Percentiles rank a stretch among this genome's conserved stretches.
phyloP scores from a whole-genome alignment of 2,797 vertebrate genomes.

The Scyliorhinus canicula region DNA sequence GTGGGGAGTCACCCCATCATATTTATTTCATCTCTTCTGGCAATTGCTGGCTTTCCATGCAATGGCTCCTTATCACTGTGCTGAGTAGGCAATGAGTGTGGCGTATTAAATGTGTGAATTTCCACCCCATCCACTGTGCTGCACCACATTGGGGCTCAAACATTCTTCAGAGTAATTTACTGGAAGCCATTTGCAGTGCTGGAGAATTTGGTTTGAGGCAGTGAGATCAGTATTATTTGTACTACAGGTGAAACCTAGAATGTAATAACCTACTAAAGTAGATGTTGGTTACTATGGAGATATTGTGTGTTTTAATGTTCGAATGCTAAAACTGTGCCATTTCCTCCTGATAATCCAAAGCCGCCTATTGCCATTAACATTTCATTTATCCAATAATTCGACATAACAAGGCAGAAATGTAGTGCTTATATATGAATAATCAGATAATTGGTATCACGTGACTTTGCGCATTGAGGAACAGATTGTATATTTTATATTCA shows the following conservation, averaged over 20 bases:
- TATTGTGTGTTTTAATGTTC: background rate
- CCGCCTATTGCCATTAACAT: background rate
- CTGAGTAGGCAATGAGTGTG: too few species aligned
- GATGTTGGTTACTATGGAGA: background rate
- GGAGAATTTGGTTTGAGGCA: background rate
- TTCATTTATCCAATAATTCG: background rate
- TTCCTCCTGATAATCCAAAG: background rate
- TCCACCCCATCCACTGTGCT: too few species aligned
- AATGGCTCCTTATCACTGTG: too few species aligned
- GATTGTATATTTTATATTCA: background rate
- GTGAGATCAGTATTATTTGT: background rate
- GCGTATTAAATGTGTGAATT: too few species aligned
- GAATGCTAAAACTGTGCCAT: background rate
- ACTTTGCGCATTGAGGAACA: background rate
- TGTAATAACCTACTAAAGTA: background rate
- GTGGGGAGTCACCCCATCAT: too few species aligned
- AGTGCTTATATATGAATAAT: background rate
- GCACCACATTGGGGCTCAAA: too few species aligned
- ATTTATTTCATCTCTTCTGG: too few species aligned
- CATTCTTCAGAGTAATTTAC: too few species aligned
- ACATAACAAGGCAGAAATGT: background rate
- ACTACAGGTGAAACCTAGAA: background rate
- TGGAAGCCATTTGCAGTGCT: background rate
- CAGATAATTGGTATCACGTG: background rate
- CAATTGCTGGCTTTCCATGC: too few species aligned